A percentile compares a stretch with the other conserved stretches of the same genome.
phyloP scores from a whole-genome alignment of 1,140 invertebrate genomes.

The Leptopilina clavipes region DNA sequence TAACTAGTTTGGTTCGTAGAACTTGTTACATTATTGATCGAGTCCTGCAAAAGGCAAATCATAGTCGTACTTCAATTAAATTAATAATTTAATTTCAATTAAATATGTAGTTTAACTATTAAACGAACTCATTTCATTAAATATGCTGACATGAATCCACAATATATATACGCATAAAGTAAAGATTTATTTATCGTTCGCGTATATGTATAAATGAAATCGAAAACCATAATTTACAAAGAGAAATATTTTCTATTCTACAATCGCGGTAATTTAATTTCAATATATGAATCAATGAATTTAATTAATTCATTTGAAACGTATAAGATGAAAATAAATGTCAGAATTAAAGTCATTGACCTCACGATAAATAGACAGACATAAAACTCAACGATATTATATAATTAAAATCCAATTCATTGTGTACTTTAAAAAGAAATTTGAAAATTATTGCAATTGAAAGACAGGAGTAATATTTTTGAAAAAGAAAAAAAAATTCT shows the following conservation, averaged over 20 bases:
- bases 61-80: background rate
- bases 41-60: background rate
- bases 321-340: no score
- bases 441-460: background rate
- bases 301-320: no score
- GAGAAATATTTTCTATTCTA: no score
- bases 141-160: background rate
- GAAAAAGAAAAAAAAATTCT: background rate
- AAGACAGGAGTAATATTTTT: slow-evolving; percentile 17
- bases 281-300: no score
- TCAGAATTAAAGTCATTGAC: no score
- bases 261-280: no score
- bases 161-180: background rate
- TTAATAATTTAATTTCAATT: slow-evolving; percentile 9
- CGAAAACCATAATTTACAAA: background rate
- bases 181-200: background rate
- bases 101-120: background rate
- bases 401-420: no score
- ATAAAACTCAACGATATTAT: no score
- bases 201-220: background rate
- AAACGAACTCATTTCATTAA: background rate
- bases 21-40: background rate
- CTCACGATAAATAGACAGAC: no score
- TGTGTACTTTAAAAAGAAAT: no score
- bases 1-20: slow-evolving; percentile 3